These are phyloP conservation scores for Rhabdomys dilectus DNA, from an alignment of 2,113 vertebrate genomes.

Conservation along the genomic window DNA sequence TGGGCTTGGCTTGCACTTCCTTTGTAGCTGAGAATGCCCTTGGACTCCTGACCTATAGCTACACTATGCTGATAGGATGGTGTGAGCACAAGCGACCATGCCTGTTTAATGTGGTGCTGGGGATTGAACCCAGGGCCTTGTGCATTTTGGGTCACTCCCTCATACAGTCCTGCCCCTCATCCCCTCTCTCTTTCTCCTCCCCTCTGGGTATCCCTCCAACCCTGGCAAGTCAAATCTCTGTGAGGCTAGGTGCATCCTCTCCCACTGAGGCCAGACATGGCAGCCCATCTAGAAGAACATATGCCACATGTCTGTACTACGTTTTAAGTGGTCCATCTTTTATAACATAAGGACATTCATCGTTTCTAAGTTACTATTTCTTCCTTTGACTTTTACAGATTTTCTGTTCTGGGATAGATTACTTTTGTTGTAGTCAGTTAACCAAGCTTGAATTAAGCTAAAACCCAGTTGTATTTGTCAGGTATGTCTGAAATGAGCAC, in stretches of 20 bases:
- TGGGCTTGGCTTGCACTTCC: not conserved
- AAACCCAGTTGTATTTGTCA: not conserved
- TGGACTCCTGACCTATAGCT: not conserved
- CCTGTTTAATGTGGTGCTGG: not conserved
- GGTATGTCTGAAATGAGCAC: constrained; percentile 10
- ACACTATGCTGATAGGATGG: not conserved
- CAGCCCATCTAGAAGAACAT: too few species aligned
- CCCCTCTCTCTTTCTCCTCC: too few species aligned
- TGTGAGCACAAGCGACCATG: not conserved
- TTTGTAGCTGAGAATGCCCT: too few species aligned
- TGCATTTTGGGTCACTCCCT: too few species aligned
- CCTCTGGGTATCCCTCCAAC: too few species aligned
- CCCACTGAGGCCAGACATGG: too few species aligned
- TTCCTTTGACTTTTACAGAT: constrained; percentile 48
- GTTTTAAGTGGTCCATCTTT: not conserved
- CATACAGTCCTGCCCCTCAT: too few species aligned
- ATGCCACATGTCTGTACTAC: not conserved
- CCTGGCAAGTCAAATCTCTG: too few species aligned
- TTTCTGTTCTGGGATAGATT: constrained; percentile 19
- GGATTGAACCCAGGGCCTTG: too few species aligned
- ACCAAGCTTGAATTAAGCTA: constrained; percentile 12
- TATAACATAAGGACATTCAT: not conserved
- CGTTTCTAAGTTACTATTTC: constrained; percentile 21
- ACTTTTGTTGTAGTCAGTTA: not conserved
- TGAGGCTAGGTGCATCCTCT: too few species aligned